Base-by-base conservation (phyloP, 1,140 invertebrate species). In the Lordiphosa clarofinis region DNA sequence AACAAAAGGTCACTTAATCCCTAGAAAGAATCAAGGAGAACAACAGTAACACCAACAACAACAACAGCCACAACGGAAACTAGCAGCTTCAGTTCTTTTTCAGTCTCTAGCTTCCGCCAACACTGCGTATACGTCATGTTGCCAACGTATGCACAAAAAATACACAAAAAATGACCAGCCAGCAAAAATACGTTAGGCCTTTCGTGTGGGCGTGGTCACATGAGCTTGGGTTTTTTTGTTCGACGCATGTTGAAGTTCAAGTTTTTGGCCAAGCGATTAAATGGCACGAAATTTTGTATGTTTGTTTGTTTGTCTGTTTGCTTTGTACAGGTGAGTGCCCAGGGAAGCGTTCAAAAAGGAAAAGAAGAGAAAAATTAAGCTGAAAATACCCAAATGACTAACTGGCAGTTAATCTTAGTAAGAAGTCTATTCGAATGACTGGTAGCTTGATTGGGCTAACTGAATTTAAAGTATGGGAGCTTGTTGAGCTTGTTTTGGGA, bases 1-100 rank as follows among this genome's bases (percentile, higher is more conserved):
- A 35, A 64, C 42, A 59, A 54, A 59, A 54, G 56, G 62, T 59
- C 56, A 65, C 62, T 65, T 65, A 54, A 59, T 48, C 62, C 56
- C 50, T 50, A 65, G 24, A 49, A 59, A 40, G 62, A 59, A 59
- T 40, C 33, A 36, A 52, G 33, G 31, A 31, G 42, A 48, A 43
- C 13, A 46, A 33, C 24, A 42, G 35, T 12, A 12, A 21, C 10
- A 31, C 37, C 55, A 56, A 37, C 21, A 39, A 43, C 8, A 44
- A 44, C 0, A 46, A 39, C 15, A 15, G 3, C 15, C 1, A 15
- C 3, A n/a, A 15, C 15, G 19, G 4, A 24, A 24, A 24, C 21
- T 24, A 24, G 21, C 21, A 24, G 21, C 21, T 5, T 24, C 10
- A 10, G 8, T 36, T 33, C 13, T 35, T 49, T 28, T 24, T 53